Evolutionary conservation across 2,113 vertebrate genomes (phyloP).

Genomic region (Ondatra zibethicus): DNA sequence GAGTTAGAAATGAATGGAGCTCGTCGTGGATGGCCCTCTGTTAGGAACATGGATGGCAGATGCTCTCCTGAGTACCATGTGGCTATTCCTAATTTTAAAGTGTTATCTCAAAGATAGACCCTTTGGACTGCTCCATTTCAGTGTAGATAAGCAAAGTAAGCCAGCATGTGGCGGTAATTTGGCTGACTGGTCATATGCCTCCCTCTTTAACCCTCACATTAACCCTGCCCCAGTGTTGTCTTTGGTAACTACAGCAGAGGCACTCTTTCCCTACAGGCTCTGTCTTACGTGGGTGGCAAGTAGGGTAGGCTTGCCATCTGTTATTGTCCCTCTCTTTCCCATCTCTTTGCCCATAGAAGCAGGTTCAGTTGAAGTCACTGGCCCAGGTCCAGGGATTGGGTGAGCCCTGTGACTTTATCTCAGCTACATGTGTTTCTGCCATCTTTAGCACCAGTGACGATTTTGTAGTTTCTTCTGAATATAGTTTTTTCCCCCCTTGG

Average conservation of each 20-base stretch:
- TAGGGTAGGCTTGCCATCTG: constrained; percentile 78
- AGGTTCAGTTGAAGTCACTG: constrained; percentile 74
- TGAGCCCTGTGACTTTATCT: constrained; percentile 31
- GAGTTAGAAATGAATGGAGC: neutral
- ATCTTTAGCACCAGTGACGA: constrained; percentile 30
- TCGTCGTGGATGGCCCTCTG: too few species aligned
- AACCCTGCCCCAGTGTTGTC: constrained; percentile 21
- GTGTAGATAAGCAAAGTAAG: constrained; percentile 27
- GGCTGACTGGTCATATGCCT: constrained; percentile 3
- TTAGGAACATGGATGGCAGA: neutral
- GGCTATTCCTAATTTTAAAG: constrained; percentile 35
- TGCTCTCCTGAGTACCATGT: constrained; percentile 13
- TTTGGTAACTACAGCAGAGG: neutral
- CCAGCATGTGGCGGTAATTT: constrained; percentile 29
- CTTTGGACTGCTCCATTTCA: constrained; percentile 44
- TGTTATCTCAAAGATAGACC: neutral
- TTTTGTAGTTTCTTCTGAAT: constrained; percentile 52
- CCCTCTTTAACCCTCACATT: constrained; percentile 28
- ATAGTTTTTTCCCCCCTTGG: neutral
- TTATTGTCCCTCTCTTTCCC: constrained; percentile 71
- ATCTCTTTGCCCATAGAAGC: constrained; percentile 68
- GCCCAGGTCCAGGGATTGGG: constrained; percentile 65
- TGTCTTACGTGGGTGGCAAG: constrained; percentile 69
- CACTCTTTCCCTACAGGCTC: constrained; percentile 6
- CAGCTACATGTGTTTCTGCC: neutral